Conservation (phyloP, 2,888 invertebrate species). For the Yponomeuta plumbellus region DNA sequence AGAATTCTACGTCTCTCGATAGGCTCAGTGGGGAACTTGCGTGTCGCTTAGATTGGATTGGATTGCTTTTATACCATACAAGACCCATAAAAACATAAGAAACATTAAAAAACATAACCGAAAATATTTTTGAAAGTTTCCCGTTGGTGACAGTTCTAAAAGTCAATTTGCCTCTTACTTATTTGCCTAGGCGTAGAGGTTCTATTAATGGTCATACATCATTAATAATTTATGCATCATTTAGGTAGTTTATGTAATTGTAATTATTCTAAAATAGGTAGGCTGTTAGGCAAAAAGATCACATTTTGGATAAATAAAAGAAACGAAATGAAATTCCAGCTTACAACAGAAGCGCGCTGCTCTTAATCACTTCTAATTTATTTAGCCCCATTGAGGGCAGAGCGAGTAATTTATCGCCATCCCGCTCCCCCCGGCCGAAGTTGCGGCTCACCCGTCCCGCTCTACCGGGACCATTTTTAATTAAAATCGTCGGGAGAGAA, state of each 20-base stretch:
- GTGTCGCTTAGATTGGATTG: no score
- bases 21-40: background rate
- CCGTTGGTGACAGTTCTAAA: no score
- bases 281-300: background rate
- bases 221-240: no score
- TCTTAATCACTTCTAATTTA: slow-evolving; percentile 77
- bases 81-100: no score
- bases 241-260: background rate
- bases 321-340: slow-evolving; percentile 15
- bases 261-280: background rate
- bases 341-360: slow-evolving; percentile 52
- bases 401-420: slow-evolving; percentile 65
- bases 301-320: background rate
- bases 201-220: no score
- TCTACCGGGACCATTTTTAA: slow-evolving; percentile 74
- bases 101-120: no score
- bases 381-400: slow-evolving; percentile 68
- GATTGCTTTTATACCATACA: no score
- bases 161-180: no score
- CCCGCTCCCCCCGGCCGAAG: slow-evolving; percentile 53
- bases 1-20: background rate
- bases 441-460: slow-evolving; percentile 47
- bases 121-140: no score
- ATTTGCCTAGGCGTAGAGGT: no score
- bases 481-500: slow-evolving; percentile 73